These are phyloP conservation scores for Mormyrus proboscirostris DNA, from an alignment of 2,797 vertebrate genomes.

Conservation along the genomic window DNA sequence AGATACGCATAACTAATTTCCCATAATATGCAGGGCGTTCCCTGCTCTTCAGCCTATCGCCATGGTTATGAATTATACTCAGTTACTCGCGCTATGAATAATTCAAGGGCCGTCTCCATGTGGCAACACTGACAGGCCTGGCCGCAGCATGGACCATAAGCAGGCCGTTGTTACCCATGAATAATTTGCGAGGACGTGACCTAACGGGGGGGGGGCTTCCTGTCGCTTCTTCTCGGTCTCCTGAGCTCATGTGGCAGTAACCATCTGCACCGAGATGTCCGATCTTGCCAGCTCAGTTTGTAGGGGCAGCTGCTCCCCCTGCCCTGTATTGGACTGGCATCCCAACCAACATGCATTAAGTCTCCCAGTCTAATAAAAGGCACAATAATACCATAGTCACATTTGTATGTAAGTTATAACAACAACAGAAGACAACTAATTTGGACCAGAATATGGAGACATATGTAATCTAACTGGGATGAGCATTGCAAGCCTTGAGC, in stretches of 20 bases:
- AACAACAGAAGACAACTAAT: not conserved
- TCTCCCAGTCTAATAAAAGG: not conserved
- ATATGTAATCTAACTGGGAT: not conserved
- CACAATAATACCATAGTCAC: not conserved
- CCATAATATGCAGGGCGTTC: slow-evolving; percentile 14
- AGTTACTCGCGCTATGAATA: not conserved
- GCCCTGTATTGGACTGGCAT: not conserved
- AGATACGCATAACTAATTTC: slow-evolving; percentile 8
- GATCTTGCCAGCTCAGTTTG: not conserved
- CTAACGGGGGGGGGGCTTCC: not conserved
- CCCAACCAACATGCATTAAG: not conserved
- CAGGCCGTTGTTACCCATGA: slow-evolving; percentile 5
- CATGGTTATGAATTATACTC: not conserved
- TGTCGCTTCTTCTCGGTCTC: not conserved
- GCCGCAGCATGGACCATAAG: not conserved
- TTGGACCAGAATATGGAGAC: not conserved
- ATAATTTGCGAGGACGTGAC: slow-evolving; percentile 8
- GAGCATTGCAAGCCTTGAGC: not conserved
- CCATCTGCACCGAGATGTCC: not conserved
- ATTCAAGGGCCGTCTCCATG: slow-evolving; percentile 1
- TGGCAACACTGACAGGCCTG: not conserved
- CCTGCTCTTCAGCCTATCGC: slow-evolving; percentile 6
- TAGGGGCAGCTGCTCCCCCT: not conserved
- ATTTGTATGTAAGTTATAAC: not conserved
- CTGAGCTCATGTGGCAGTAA: not conserved